Evolutionary conservation across 2,888 invertebrate species (phyloP).

Genomic region (Chrysotoxum bicinctum): DNA sequence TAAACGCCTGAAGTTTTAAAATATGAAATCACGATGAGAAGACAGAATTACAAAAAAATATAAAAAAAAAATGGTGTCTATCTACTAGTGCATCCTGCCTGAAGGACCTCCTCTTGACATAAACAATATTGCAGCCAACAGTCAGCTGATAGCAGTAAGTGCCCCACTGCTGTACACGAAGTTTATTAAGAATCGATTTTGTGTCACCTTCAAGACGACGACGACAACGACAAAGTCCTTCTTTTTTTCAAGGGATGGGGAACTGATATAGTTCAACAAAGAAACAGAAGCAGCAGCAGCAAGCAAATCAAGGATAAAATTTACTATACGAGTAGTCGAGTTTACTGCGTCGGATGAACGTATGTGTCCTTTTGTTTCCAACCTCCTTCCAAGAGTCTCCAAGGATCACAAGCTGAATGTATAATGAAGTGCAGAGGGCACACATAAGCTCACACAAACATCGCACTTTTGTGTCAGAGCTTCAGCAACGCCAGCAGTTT

Average conservation of each 20-base stretch:
- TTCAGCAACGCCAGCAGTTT: conserved; percentile 7
- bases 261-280: conserved; percentile 29
- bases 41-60: conserved; percentile 41
- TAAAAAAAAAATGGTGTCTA: conserved; percentile 18
- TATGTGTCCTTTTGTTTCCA: conserved; percentile 67
- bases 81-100: conserved; percentile 38
- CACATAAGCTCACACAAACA: conserved; percentile 12
- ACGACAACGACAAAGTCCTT: conserved; percentile 9
- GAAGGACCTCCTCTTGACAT: conserved; percentile 62
- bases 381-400: conserved; percentile 44
- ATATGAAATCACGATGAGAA: conserved; percentile 57
- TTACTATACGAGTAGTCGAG: conserved; percentile 55
- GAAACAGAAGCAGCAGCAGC: conserved; percentile 36
- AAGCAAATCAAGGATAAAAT: conserved; percentile 68
- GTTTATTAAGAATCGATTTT: conserved; percentile 72
- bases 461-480: conserved; percentile 10
- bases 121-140: conserved; percentile 69
- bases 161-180: conserved; percentile 44
- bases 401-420: conserved; percentile 68
- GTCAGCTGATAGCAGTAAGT: conserved; percentile 37
- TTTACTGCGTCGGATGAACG: conserved; percentile 48
- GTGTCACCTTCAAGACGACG: conserved; percentile 64
- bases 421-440: conserved; percentile 67
- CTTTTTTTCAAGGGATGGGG: conserved; percentile 28
- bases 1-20: conserved; percentile 63